Conservation (phyloP, 2,888 invertebrate species). For the Plebejus argus region DNA sequence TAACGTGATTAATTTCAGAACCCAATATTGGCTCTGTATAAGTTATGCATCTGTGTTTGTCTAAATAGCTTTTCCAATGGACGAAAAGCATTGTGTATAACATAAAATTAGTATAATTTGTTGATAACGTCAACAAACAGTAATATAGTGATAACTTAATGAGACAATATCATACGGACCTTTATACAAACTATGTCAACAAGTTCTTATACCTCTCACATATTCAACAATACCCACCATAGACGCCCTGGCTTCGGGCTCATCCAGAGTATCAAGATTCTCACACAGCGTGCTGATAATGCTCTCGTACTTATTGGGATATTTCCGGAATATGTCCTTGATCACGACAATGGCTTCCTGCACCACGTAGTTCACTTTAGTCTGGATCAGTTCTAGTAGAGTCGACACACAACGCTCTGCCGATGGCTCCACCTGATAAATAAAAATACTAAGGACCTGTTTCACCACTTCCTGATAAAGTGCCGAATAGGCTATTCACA, state of each 20-base stretch:
- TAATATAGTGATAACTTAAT: too few species aligned
- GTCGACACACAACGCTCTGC: conserved; percentile 99
- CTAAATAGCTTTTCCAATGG: too few species aligned
- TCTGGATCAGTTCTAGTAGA: conserved; percentile 97
- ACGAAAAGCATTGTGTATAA: too few species aligned
- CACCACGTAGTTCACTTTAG: conserved; percentile 99
- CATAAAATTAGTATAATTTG: too few species aligned
- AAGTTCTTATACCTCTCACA: not conserved
- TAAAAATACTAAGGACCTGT: not conserved
- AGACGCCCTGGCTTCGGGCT: conserved; percentile 98
- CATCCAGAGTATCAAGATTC: conserved; percentile 98
- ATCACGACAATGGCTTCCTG: conserved; percentile 99
- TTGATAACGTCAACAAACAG: too few species aligned
- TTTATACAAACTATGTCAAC: too few species aligned
- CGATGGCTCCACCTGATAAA: conserved; percentile 89
- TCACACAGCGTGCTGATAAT: conserved; percentile 99
- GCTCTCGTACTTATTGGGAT: conserved; percentile 99
- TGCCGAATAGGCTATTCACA: too few species aligned
- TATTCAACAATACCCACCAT: conserved; percentile 86
- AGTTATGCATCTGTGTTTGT: too few species aligned
- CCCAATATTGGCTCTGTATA: not conserved
- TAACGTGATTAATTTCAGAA: too few species aligned
- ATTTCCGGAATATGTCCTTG: conserved; percentile 98
- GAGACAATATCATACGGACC: too few species aligned
- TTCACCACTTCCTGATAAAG: too few species aligned